Evolutionary conservation across 1,140 invertebrate species (phyloP), one percentile per base, ranked within the genome.

Genomic region (Zaprionus kolodkinae): DNA sequence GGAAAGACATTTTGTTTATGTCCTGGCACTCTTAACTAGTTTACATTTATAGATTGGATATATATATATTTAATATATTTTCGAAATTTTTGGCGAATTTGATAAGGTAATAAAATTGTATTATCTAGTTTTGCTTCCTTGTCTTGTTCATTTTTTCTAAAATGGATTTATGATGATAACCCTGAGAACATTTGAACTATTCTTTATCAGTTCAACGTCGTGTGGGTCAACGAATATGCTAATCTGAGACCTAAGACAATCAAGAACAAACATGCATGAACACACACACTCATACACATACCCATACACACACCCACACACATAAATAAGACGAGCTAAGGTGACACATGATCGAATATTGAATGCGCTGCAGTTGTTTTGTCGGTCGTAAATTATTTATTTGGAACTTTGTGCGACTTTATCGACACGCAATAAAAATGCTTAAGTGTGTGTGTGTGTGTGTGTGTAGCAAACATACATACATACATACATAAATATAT

Each of bases 321-420:
- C 50, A 73, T 69, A 73, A 67, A 61, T 61, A 25, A 60, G 40
- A 65, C 40, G 12, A 52, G 13, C 62, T 33, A 72, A 56, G 67
- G 62, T 64, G 67, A 73, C 61, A 84, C 81, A 69, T 85, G 81
- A 84, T 74, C 65, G 79, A 64, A 57, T 81, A 21, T 35, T 56
- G 61, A 75, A 80, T 75, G 76, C 64, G 40, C 38, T 45, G 54
- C 73, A 76, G 45, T 62, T 71, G 50, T 13, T 35, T 6, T 55
- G 40, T 57, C 64, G 55, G 30, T 57, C 69, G 40, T 68, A 65
- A 72, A 77, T 77, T 83, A 71, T 77, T 76, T 87, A 86, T 87
- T 73, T 83, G 56, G 72, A 82, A 76, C 69, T 83, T 65, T 79
- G 60, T 77, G 43, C 45, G 17, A n/a, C 48, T 70, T 83, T 88